phyloP scores from a whole-genome alignment of 1,140 invertebrate species.

The Zaprionus gabonicus region DNA sequence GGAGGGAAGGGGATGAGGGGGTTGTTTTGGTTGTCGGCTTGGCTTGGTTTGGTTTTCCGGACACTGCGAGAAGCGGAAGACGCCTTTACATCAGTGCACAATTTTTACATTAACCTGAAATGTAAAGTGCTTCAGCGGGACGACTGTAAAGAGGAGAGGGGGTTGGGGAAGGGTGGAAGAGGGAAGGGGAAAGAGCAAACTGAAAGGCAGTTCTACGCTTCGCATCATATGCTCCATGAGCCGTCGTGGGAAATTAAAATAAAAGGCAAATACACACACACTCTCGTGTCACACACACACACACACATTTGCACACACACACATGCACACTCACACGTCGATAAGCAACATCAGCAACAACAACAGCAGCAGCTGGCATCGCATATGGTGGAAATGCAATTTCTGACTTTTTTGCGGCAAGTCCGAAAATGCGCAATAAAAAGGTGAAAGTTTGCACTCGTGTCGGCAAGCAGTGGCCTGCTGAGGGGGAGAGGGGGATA shows the following conservation, averaged over 20 bases:
- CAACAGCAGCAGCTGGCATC: conserved; percentile 27
- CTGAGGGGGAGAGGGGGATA: background rate
- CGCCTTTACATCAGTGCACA: conserved; percentile 79
- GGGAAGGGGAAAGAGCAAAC: background rate
- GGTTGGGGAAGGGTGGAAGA: background rate
- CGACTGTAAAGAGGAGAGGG: background rate
- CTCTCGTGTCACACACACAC: background rate
- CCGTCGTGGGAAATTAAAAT: conserved; percentile 80
- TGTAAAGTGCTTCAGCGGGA: conserved; percentile 57
- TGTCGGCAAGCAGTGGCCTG: background rate
- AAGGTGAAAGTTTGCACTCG: conserved; percentile 53
- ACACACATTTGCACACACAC: background rate
- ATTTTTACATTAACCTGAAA: conserved; percentile 77
- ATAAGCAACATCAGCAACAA: conserved; percentile 7
- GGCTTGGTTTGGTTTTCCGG: conserved; percentile 36
- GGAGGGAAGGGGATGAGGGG: too few relatives aligned
- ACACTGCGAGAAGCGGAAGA: conserved; percentile 68
- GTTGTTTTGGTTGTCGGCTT: conserved; percentile 46
- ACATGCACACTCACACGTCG: conserved; percentile 13
- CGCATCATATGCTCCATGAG: conserved; percentile 42
- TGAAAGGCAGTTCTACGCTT: conserved; percentile 24
- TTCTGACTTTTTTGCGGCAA: conserved; percentile 70
- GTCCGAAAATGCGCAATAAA: conserved; percentile 67
- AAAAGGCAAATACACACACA: conserved; percentile 64
- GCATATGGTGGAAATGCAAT: conserved; percentile 64